Conservation (phyloP, 2,113 vertebrate species). For the Vulpes vulpes region DNA sequence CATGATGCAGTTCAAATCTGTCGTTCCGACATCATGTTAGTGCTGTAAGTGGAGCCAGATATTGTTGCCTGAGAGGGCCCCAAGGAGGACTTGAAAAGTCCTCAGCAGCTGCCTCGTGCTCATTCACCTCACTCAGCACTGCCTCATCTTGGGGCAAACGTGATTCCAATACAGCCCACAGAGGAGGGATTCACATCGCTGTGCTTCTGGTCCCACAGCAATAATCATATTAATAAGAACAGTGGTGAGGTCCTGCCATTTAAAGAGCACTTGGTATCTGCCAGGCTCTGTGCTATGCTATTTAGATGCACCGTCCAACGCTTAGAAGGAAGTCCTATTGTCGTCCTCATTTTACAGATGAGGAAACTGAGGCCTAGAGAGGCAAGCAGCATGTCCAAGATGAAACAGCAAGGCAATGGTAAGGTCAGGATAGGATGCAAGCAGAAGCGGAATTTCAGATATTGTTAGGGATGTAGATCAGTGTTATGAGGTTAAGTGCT, state of each 20-base stretch:
- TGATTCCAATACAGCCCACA: background rate
- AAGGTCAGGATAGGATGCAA: conserved; percentile 9
- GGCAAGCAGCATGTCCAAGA: conserved; percentile 10
- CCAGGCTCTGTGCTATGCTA: conserved; percentile 49
- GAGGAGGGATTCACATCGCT: background rate
- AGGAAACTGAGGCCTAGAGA: conserved; percentile 54
- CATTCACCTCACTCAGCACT: background rate
- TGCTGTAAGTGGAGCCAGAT: background rate
- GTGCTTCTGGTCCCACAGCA: conserved; percentile 3
- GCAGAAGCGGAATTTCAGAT: conserved; percentile 49
- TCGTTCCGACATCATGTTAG: conserved; percentile 20
- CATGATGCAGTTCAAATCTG: conserved; percentile 58
- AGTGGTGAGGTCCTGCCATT: background rate
- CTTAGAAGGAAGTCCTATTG: conserved; percentile 42
- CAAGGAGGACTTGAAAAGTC: conserved; percentile 38
- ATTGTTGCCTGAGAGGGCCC: background rate
- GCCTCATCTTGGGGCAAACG: background rate
- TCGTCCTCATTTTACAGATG: conserved; percentile 46
- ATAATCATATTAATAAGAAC: conserved; percentile 24
- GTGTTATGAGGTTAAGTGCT: background rate
- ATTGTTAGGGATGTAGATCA: conserved; percentile 23
- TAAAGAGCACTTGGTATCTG: conserved; percentile 46
- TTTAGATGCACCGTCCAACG: conserved; percentile 57
- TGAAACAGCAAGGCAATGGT: conserved; percentile 40
- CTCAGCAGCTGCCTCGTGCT: background rate